Conservation (phyloP, 2,888 invertebrate genomes). For the Eupithecia subumbrata region DNA sequence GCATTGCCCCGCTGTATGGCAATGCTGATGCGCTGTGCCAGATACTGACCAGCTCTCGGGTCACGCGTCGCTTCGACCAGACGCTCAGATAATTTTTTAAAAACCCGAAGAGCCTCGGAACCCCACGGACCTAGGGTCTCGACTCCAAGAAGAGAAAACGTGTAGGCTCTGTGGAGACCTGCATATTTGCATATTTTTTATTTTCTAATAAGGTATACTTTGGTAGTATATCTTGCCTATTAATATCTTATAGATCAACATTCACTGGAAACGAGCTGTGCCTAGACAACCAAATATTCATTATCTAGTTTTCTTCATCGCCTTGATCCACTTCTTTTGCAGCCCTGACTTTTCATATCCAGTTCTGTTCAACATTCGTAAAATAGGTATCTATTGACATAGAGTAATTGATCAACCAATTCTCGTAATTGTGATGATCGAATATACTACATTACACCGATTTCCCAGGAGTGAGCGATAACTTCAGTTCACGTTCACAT, state of each 20-base stretch:
- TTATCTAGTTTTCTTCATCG: background rate
- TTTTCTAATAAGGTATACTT: too few species aligned
- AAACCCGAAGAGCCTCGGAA: too few species aligned
- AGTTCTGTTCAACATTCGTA: background rate
- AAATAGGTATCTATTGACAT: background rate
- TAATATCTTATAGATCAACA: background rate
- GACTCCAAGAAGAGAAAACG: too few species aligned
- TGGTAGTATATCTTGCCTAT: too few species aligned
- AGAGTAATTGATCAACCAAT: slow-evolving; percentile 14
- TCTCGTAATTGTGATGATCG: slow-evolving; percentile 38
- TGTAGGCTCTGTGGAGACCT: too few species aligned
- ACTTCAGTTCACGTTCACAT: slow-evolving; percentile 66
- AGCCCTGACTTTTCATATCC: background rate
- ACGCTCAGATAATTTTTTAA: too few species aligned
- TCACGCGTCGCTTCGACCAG: too few species aligned
- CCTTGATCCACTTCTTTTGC: background rate
- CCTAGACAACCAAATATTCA: background rate
- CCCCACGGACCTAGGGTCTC: too few species aligned
- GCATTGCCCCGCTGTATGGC: too few species aligned
- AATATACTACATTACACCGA: slow-evolving; percentile 69
- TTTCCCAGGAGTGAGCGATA: slow-evolving; percentile 78
- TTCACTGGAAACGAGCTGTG: background rate
- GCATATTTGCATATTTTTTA: too few species aligned
- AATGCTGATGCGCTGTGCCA: too few species aligned
- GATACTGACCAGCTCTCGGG: too few species aligned